Evolutionary conservation across 1,140 invertebrate genomes (phyloP).

Genomic region (Neuroterus valhalla): DNA sequence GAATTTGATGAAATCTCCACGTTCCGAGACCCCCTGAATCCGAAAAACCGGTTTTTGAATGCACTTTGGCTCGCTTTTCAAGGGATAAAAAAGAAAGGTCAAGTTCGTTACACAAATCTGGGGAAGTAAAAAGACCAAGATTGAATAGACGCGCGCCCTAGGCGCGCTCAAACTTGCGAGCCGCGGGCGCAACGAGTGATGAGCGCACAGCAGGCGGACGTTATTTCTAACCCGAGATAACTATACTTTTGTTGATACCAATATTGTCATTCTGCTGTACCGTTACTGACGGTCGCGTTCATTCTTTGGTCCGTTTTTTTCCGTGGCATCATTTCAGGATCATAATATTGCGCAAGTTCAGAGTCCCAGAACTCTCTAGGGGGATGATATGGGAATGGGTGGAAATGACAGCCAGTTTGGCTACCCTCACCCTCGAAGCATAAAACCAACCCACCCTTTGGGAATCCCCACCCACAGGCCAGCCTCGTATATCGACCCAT

Average conservation of each 20-base stretch:
- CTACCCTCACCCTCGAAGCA: slow-evolving; percentile 38
- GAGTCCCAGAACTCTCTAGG: slow-evolving; percentile 31
- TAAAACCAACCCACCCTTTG: slow-evolving; percentile 39
- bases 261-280: background rate
- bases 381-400: slow-evolving; percentile 42
- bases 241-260: background rate
- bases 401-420: slow-evolving; percentile 61
- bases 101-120: too few species aligned
- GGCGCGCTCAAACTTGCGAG: too few species aligned
- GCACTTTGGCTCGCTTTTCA: too few species aligned
- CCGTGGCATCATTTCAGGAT: slow-evolving; percentile 34
- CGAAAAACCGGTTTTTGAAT: too few species aligned
- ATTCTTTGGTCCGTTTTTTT: background rate
- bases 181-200: too few species aligned
- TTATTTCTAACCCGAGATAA: background rate
- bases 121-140: too few species aligned
- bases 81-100: too few species aligned
- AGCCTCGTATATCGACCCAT: slow-evolving; percentile 51
- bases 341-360: slow-evolving; percentile 32
- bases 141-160: too few species aligned
- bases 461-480: slow-evolving; percentile 38
- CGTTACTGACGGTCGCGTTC: background rate
- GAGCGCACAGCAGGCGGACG: too few species aligned
- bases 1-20: too few species aligned
- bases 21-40: too few species aligned